Evolutionary conservation across 2,113 vertebrate genomes (phyloP).

Genomic region (Percopsis transmontana): DNA sequence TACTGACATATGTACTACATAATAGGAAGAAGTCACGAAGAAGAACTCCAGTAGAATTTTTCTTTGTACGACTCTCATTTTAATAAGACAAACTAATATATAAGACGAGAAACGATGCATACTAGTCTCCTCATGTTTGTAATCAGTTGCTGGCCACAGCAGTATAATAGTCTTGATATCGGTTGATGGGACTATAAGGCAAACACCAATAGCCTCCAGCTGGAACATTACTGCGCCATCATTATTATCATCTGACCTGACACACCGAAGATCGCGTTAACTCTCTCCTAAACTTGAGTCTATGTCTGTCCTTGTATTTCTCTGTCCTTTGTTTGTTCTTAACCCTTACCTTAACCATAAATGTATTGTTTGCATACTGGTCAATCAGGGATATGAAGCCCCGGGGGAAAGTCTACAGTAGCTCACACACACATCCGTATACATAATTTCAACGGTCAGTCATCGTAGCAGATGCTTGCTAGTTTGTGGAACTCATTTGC

Average conservation of each 20-base stretch:
- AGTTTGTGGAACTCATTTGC: background rate
- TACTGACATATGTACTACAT: no score
- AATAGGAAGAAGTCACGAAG: no score
- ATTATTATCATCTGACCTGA: conserved; percentile 37
- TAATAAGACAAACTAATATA: no score
- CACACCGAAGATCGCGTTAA: conserved; percentile 24
- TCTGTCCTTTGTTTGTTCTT: conserved; percentile 6
- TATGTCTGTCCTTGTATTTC: conserved; percentile 7
- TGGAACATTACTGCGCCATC: conserved; percentile 37
- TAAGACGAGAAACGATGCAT: conserved; percentile 8
- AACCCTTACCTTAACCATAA: background rate
- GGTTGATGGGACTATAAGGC: conserved; percentile 34
- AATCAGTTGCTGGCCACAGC: conserved; percentile 24
- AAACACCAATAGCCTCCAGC: conserved; percentile 11
- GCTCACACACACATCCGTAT: no score
- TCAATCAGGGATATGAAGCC: background rate
- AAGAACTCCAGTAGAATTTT: no score
- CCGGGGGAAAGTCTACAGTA: no score
- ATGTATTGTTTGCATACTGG: background rate
- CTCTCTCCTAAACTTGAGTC: conserved; percentile 16
- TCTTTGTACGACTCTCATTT: no score
- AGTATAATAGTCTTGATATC: conserved; percentile 28
- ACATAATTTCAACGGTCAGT: no score
- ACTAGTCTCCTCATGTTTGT: conserved; percentile 34
- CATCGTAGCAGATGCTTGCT: no score